These are phyloP conservation scores for Astropecten irregularis DNA, from an alignment of 53 echinoderm and acorn worm genomes.

Conservation along the genomic window DNA sequence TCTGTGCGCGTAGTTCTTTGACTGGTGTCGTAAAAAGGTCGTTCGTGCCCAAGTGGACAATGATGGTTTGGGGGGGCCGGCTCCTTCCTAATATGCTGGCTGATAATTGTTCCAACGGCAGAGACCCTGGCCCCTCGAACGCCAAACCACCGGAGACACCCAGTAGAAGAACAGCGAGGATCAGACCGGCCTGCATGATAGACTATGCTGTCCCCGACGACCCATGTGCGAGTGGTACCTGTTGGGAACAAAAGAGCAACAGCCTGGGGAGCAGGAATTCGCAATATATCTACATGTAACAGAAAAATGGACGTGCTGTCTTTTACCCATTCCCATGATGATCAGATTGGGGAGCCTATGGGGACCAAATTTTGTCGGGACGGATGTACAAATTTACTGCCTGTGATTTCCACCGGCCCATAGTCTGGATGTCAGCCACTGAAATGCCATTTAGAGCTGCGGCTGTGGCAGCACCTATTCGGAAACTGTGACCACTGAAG, in stretches of 20 bases:
- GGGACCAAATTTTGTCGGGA: background rate
- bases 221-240: background rate
- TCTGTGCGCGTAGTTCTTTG: background rate
- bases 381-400: slow-evolving; percentile 21
- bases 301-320: too few species aligned
- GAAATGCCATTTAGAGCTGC: background rate
- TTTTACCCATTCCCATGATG: too few species aligned
- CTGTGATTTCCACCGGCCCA: background rate
- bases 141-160: background rate
- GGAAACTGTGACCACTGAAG: slow-evolving; percentile 7
- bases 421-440: background rate
- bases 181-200: background rate
- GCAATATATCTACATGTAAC: too few species aligned
- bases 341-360: background rate
- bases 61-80: background rate
- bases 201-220: background rate
- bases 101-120: background rate
- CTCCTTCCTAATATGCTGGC: background rate
- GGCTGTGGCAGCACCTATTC: background rate
- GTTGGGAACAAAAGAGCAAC: background rate
- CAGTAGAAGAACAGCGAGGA: background rate
- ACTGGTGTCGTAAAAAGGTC: background rate
- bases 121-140: background rate
- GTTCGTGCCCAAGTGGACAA: background rate
- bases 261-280: too few species aligned